Conservation (phyloP, 2,797 vertebrate genomes). For the Oryzias dopingdopingensis region DNA sequence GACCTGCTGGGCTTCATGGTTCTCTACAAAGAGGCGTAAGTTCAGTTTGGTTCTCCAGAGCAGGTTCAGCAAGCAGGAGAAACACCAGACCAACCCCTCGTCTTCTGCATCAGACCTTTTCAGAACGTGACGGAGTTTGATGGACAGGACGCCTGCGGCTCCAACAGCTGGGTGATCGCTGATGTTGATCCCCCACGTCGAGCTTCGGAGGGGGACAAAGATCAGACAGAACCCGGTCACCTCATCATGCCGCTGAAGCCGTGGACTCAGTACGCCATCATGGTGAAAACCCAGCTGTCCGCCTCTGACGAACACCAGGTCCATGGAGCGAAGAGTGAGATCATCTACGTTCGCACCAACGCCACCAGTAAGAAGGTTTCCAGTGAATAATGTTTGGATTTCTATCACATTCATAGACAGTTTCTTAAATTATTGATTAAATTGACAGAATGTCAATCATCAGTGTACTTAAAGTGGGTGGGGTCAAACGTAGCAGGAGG, state of each 20-base stretch:
- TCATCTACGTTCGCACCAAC: constrained; percentile 93
- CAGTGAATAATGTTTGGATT: too few species aligned
- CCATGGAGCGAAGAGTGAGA: constrained; percentile 94
- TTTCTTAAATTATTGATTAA: too few species aligned
- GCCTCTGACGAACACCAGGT: constrained; percentile 90
- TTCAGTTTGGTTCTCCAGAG: constrained; percentile 33
- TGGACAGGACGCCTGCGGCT: constrained; percentile 94
- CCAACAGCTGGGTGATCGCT: constrained; percentile 96
- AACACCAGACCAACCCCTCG: neutral
- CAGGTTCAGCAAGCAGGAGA: neutral
- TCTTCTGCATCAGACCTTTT: constrained; percentile 78
- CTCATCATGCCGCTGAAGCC: constrained; percentile 91
- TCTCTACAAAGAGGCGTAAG: constrained; percentile 98
- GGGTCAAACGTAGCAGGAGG: too few species aligned
- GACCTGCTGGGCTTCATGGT: constrained; percentile 98
- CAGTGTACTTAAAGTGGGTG: too few species aligned
- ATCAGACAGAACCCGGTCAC: constrained; percentile 82
- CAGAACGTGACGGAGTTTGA: constrained; percentile 98
- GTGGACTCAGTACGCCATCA: constrained; percentile 97
- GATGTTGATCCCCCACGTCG: constrained; percentile 90
- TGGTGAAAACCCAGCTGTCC: constrained; percentile 95
- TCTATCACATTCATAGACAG: too few species aligned
- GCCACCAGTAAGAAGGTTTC: constrained; percentile 85
- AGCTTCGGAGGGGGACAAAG: constrained; percentile 79
- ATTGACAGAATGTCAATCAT: too few species aligned